Percentiles rank a stretch among this genome's conserved stretches.
phyloP scores from a whole-genome alignment of 1,140 invertebrate genomes.

The Plutomurus gul region DNA sequence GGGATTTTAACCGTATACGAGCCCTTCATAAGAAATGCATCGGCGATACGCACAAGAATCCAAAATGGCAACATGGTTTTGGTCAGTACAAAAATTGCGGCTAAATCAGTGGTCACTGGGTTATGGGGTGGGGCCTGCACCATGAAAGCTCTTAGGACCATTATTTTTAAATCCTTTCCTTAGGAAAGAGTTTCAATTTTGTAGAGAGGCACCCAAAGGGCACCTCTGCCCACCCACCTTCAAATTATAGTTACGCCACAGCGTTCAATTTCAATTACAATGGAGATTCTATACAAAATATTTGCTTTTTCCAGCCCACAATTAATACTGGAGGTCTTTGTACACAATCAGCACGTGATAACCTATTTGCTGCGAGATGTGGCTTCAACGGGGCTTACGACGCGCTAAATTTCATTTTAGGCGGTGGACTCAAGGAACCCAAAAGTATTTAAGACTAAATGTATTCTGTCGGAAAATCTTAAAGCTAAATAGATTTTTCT shows the following conservation, averaged over 20 bases:
- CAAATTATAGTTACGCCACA: not conserved
- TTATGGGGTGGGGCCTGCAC: too few species aligned
- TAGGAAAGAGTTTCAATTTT: too few species aligned
- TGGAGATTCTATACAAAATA: not conserved
- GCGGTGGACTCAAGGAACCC: constrained; percentile 16
- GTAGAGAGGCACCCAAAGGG: not conserved
- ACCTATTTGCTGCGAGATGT: constrained; percentile 47
- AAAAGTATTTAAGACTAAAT: constrained; percentile 36
- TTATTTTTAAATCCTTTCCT: too few species aligned
- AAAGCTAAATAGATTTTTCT: not conserved
- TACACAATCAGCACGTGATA: not conserved
- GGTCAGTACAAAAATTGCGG: too few species aligned
- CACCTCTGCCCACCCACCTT: not conserved
- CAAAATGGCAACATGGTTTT: constrained; percentile 43
- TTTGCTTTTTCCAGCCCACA: constrained; percentile 1
- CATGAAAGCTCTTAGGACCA: too few species aligned
- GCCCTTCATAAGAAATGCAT: constrained; percentile 42
- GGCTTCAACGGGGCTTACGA: constrained; percentile 51
- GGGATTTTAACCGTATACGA: constrained; percentile 44
- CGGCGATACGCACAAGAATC: constrained; percentile 38
- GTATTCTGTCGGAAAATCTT: not conserved
- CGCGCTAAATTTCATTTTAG: constrained; percentile 46
- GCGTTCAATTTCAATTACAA: too few species aligned
- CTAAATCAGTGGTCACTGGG: too few species aligned
- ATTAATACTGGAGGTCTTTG: constrained; percentile 31